phyloP scores from a whole-genome alignment of 2,797 vertebrate species.

The Artibeus jamaicensis region DNA sequence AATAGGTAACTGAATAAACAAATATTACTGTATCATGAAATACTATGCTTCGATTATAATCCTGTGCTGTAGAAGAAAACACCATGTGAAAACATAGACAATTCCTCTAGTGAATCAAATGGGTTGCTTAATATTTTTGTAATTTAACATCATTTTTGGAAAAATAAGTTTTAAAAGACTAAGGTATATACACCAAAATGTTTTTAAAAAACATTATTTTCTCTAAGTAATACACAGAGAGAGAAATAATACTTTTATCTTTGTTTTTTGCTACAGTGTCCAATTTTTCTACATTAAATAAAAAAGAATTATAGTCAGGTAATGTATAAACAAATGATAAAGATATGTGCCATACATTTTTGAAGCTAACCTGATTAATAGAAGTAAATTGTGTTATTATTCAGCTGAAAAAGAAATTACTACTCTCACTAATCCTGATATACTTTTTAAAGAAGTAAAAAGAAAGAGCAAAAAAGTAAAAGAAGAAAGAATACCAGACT shows the following conservation, averaged over 20 bases:
- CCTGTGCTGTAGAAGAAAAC: background rate
- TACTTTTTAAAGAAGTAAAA: background rate
- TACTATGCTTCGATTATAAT: background rate
- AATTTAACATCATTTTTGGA: background rate
- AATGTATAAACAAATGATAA: background rate
- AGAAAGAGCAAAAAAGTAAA: background rate
- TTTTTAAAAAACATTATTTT: background rate
- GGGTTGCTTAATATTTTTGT: background rate
- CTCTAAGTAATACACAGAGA: background rate
- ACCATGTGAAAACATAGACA: background rate
- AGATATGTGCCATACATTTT: background rate
- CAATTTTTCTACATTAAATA: background rate
- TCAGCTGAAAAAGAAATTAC: background rate
- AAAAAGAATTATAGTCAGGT: background rate
- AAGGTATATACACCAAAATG: background rate
- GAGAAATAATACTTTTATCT: background rate
- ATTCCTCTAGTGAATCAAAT: background rate
- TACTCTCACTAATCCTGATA: background rate
- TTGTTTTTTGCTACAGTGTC: background rate
- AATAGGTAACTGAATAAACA: background rate
- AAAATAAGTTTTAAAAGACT: background rate
- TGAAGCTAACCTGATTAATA: background rate
- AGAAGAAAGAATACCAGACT: background rate
- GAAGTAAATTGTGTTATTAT: constrained; percentile 4
- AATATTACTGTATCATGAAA: background rate